These are phyloP conservation scores for Hypotaenidia philippensis DNA, from an alignment of 2,797 vertebrate genomes.

Conservation along the genomic window DNA sequence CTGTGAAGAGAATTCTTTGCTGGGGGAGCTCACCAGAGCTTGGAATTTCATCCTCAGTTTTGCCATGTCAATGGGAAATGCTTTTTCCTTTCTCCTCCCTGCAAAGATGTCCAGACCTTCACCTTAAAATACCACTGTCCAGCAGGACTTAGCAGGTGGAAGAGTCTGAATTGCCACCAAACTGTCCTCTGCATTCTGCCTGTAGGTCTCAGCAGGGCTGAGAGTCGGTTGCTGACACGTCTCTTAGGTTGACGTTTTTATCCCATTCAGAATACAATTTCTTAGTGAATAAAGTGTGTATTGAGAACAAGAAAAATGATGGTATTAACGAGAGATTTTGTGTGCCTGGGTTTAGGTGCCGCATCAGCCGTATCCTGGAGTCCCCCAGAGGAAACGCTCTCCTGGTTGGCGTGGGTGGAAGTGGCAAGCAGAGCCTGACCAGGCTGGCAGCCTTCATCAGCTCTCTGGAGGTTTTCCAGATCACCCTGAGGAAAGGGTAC, in stretches of 20 bases:
- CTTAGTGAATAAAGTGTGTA: neutral
- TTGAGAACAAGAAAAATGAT: neutral
- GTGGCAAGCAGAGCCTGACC: conserved; percentile 95
- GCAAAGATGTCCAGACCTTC: neutral
- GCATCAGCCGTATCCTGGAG: conserved; percentile 93
- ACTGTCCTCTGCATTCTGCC: neutral
- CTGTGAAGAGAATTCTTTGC: neutral
- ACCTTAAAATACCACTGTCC: neutral
- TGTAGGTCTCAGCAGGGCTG: neutral
- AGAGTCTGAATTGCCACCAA: neutral
- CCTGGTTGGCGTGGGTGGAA: conserved; percentile 93
- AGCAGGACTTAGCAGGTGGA: neutral
- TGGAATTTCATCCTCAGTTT: neutral
- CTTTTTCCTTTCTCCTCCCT: neutral
- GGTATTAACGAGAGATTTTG: neutral
- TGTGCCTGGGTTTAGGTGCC: conserved; percentile 83
- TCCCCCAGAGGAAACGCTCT: conserved; percentile 91
- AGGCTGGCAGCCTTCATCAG: conserved; percentile 94
- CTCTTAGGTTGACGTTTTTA: neutral
- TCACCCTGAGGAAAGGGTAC: conserved; percentile 93
- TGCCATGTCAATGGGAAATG: neutral
- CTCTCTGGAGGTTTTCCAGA: conserved; percentile 93
- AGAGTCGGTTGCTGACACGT: neutral
- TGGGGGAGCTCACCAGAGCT: neutral
- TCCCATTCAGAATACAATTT: neutral